Conservation (phyloP, 2,797 vertebrate species). For the Distichodus sexfasciatus region DNA sequence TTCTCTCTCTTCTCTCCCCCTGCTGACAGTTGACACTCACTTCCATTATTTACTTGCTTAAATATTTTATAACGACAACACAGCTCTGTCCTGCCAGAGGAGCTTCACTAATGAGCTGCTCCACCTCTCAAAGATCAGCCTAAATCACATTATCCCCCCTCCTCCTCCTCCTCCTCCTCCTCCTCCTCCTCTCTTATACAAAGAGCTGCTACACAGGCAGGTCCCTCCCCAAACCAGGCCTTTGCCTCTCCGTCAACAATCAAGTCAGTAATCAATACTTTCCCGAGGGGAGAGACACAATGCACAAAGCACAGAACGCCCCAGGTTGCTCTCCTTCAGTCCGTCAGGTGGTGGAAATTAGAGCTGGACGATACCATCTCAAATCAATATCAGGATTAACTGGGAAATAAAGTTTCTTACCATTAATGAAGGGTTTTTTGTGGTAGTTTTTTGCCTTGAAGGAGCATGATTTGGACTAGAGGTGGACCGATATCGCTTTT, state of each 20-base stretch:
- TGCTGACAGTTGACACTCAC: constrained; percentile 39
- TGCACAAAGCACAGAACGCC: background rate
- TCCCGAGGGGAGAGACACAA: background rate
- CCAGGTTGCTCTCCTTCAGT: background rate
- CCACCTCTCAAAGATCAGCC: constrained; percentile 45
- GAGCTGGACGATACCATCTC: no score
- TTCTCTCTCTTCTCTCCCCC: no score
- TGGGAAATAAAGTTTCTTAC: no score
- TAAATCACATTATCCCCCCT: background rate
- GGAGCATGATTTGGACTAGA: no score
- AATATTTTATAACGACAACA: constrained; percentile 70
- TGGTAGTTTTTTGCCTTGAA: no score
- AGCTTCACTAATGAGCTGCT: constrained; percentile 54
- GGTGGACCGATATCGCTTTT: no score
- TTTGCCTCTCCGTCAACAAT: constrained; percentile 4
- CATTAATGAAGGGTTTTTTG: no score
- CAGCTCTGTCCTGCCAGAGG: constrained; percentile 40
- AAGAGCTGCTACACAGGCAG: background rate
- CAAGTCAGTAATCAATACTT: constrained; percentile 40
- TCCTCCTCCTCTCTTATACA: background rate
- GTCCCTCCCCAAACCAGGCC: background rate
- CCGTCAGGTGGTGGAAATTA: no score
- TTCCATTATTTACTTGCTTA: constrained; percentile 65
- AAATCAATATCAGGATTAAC: no score
- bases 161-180: constrained; percentile 1